Evolutionary conservation across 2,797 vertebrate species (phyloP).

Genomic region (Antrozous pallidus): DNA sequence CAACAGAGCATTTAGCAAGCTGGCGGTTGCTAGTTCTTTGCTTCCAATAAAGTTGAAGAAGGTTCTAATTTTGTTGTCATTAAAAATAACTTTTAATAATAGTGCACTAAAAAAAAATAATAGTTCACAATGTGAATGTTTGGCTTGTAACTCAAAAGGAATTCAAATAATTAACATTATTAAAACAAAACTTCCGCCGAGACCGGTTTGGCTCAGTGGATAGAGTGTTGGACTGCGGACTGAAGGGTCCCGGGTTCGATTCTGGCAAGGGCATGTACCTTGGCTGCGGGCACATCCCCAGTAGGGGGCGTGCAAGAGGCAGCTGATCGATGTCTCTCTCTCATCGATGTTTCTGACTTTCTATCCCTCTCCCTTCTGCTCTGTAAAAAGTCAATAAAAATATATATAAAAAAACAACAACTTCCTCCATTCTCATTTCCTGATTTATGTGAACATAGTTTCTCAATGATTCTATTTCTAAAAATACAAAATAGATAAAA

Average conservation of each 20-base stretch:
- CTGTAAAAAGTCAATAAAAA: no score
- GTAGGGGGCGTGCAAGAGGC: no score
- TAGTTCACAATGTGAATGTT: background rate
- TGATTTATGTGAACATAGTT: background rate
- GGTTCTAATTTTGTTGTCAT: slow-evolving; percentile 19
- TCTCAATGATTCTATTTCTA: slow-evolving; percentile 3
- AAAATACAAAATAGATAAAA: slow-evolving; percentile 28
- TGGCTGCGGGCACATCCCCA: no score
- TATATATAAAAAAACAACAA: no score
- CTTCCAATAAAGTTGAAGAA: background rate
- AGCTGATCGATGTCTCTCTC: no score
- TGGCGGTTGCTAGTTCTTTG: background rate
- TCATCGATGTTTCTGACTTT: no score
- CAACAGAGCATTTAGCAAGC: background rate
- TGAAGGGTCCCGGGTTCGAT: no score
- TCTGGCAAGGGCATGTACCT: no score
- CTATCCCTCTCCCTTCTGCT: no score
- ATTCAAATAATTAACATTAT: background rate
- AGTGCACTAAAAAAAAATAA: background rate
- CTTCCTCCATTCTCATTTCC: background rate
- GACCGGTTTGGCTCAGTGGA: no score
- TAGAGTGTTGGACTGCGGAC: no score
- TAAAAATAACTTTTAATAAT: slow-evolving; percentile 12
- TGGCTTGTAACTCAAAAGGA: background rate
- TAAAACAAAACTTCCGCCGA: background rate